Base-by-base conservation (phyloP, 2,888 invertebrate species). In the Rugalucina vietnamica region DNA sequence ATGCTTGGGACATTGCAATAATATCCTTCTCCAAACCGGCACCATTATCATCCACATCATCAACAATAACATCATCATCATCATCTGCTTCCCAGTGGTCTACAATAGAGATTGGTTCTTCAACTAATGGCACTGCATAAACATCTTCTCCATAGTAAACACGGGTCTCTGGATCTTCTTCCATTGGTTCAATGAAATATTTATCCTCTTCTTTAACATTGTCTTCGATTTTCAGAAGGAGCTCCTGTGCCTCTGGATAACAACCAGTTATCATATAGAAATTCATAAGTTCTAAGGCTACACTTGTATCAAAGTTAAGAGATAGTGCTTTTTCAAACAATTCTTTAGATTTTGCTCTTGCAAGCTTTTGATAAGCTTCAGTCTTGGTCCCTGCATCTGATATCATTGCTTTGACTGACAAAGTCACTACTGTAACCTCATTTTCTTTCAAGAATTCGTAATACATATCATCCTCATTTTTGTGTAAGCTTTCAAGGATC, bases 241-340 rank as follows among this genome's bases (percentile, higher is more conserved):
- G 29, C 60, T 14, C 27, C 1, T 39, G 60, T 10, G 76, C 76
- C 21, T 76, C 76, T 29, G 43, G 27, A 27, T 50, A 50, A 18
- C 34, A 29, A 50, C 60, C 76, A 60, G 1, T 2, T 27, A 3
- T 2, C 60, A 76, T 76, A 18, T 60, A 60, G 21, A 37, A 76
- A 39, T 76, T 76, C 34, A 76, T 37, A 1, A 76, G n/a, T 18
- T 76, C 76, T 24, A 76, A 60, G 3, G 29, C n/a, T 27, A 39
- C 24, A 12, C 37, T 0, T 57, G 57, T 37, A 29, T n/a, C 21
- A 32, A 24, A 32, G 21, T 37, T 60, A 34, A 36, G 4, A 36
- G 29, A 27, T 18, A 36, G 4, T 1, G 49, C 27, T 18, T 37
- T 76, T 18, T 76, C 60, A 27, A 60, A 27, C 24, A 27, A 29